Evolutionary conservation across 2,888 invertebrate genomes (phyloP).

Genomic region (Fragum sueziense): DNA sequence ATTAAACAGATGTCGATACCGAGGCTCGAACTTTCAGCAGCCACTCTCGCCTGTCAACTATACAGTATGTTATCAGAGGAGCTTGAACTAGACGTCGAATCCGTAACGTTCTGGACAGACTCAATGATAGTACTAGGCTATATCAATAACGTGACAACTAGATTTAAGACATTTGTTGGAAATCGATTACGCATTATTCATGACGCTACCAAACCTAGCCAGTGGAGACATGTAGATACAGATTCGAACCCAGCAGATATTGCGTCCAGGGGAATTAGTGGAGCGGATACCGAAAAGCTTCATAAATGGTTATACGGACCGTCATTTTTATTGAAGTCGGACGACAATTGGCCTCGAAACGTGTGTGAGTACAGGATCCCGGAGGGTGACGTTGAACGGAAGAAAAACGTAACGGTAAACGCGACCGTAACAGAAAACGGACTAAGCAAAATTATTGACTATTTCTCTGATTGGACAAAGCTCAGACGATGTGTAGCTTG

Average conservation of each 20-base stretch:
- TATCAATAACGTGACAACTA: neutral
- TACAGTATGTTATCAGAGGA: constrained; percentile 6
- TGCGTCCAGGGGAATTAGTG: constrained; percentile 17
- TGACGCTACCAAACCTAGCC: constrained; percentile 21
- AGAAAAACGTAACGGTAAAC: neutral
- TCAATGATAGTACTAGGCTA: constrained; percentile 45
- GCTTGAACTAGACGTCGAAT: constrained; percentile 23
- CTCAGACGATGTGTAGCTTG: constrained; percentile 22
- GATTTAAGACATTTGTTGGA: constrained; percentile 37
- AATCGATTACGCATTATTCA: constrained; percentile 35
- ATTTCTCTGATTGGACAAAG: constrained; percentile 37
- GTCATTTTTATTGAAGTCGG: constrained; percentile 19
- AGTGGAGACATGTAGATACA: constrained; percentile 41
- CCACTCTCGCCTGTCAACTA: constrained; percentile 10
- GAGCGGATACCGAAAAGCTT: constrained; percentile 2
- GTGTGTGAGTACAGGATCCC: neutral
- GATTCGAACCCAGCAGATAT: constrained; percentile 23
- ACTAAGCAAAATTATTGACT: neutral
- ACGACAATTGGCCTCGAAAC: neutral
- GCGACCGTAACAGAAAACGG: neutral
- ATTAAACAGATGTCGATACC: constrained; percentile 42
- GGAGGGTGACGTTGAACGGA: neutral
- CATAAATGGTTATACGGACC: constrained; percentile 37
- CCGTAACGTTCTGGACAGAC: constrained; percentile 41
- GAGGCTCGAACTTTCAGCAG: constrained; percentile 42